These are phyloP conservation scores for Dinocampus coccinellae DNA, from an alignment of 2,888 invertebrate species.

Conservation along the genomic window DNA sequence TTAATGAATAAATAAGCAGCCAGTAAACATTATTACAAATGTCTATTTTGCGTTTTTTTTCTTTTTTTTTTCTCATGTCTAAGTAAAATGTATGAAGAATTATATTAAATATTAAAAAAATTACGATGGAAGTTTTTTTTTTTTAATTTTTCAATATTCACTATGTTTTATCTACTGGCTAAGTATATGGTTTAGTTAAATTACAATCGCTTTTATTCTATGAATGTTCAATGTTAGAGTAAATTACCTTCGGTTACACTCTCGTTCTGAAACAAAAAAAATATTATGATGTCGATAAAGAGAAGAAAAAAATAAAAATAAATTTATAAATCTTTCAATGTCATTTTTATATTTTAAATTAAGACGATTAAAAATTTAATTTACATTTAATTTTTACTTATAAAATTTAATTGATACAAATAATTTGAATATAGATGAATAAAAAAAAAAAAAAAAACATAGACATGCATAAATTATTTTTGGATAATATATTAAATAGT, in stretches of 20 bases:
- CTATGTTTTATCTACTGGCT: constrained; percentile 3
- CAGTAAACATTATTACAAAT: not conserved
- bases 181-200: not conserved
- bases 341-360: not conserved
- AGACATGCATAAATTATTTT: too few relatives aligned
- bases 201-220: not conserved
- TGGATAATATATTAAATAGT: too few relatives aligned
- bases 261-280: constrained; percentile 56
- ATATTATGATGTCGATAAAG: not conserved
- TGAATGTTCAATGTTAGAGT: constrained; percentile 17
- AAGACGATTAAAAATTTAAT: not conserved
- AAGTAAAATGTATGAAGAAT: too few relatives aligned
- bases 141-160: not conserved
- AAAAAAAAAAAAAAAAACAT: too few relatives aligned
- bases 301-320: not conserved
- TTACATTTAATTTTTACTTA: not conserved
- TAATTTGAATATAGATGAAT: not conserved
- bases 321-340: not conserved
- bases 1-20: not conserved
- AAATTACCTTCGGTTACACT: constrained; percentile 57
- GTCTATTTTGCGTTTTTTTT: not conserved
- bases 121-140: not conserved
- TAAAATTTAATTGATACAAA: not conserved
- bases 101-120: too few relatives aligned
- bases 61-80: too few relatives aligned